Base-by-base conservation (phyloP, 2,888 invertebrate species). In the Aquatica leii region DNA sequence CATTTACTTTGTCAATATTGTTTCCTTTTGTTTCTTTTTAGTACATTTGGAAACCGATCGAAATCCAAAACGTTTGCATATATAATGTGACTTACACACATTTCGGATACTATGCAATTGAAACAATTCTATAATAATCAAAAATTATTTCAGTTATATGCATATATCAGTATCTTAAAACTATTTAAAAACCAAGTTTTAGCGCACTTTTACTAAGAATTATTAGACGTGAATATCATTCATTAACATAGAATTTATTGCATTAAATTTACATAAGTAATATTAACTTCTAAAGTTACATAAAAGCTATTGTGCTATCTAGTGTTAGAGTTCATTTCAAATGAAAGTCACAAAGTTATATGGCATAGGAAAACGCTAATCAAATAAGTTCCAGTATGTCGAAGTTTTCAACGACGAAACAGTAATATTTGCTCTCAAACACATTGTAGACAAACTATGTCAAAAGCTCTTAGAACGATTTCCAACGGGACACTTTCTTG, bases 1-100 rank as follows among this genome's bases (percentile, higher is more conserved):
- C 43, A 46, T 55, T 55, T 55, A 55, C 41, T 55, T 55, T 55
- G 46, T 31, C 49, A 24, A 49, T 49, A 21, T 49, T 49, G 24
- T 18, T 49, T 49, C 49, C 24, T 24, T 20, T 49, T 49, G 49
- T 49, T 49, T 49, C 15, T 24, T 49, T 43, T 43, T 43, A n/a
- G n/a, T n/a, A 43, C 41, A 14, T 43, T 43, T 43, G 41, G 41
- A 43, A 17, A 17, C 17, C 41, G 41, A 43, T 43, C 17, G 41
- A 43, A 14, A 43, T 43, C 15, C 17, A 43, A 2, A 17, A 17
- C 41, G 14, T 43, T 15, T 43, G 41, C 41, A 43, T 43, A 43
- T 43, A 43, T 43, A 14, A 43, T 14, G 41, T 43, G 17, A 17
- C 41, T 43, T 11, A 17, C 41, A 17, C 41, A n/a, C n/a, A n/a